phyloP scores from a whole-genome alignment of 1,140 invertebrate species.

The Drosophila kikkawai region DNA sequence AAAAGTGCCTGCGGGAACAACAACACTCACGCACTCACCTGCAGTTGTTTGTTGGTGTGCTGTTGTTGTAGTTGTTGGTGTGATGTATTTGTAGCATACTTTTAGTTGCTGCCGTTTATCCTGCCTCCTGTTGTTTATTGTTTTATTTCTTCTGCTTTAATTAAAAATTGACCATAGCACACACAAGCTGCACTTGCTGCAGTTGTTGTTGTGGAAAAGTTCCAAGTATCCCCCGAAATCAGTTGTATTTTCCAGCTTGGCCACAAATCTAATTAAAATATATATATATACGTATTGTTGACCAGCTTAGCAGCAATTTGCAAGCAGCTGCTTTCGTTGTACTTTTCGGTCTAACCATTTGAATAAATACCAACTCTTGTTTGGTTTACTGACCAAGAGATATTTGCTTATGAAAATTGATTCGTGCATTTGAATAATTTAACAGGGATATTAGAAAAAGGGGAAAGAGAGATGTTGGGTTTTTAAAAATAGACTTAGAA shows the following conservation, averaged over 20 bases:
- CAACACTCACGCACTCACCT: conserved; percentile 35
- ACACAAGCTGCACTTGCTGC: conserved; percentile 1
- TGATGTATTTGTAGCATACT: conserved; percentile 67
- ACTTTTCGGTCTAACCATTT: conserved; percentile 30
- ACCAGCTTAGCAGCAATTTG: conserved; percentile 14
- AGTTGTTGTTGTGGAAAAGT: not conserved
- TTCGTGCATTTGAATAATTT: conserved; percentile 77
- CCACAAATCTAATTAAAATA: conserved; percentile 33
- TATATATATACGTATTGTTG: conserved; percentile 15
- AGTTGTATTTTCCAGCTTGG: conserved; percentile 10
- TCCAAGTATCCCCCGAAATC: conserved; percentile 5
- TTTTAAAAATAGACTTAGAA: conserved; percentile 43
- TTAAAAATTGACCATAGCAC: conserved; percentile 59
- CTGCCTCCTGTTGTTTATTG: conserved; percentile 49
- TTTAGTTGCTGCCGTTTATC: conserved; percentile 51
- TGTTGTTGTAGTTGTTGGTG: not conserved
- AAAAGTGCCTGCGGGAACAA: conserved; percentile 22
- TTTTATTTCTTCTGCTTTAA: conserved; percentile 40
- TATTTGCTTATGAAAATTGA: conserved; percentile 77
- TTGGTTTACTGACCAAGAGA: conserved; percentile 24
- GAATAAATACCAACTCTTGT: conserved; percentile 32
- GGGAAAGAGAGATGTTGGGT: conserved; percentile 11
- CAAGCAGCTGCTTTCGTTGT: conserved; percentile 6
- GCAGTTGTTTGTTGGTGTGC: conserved; percentile 30
- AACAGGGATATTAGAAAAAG: conserved; percentile 18